A percentile compares a stretch with the other conserved stretches of the same genome.
Evolutionary conservation across 2,113 vertebrate genomes (phyloP).

Genomic region (Hippoglossus stenolepis): DNA sequence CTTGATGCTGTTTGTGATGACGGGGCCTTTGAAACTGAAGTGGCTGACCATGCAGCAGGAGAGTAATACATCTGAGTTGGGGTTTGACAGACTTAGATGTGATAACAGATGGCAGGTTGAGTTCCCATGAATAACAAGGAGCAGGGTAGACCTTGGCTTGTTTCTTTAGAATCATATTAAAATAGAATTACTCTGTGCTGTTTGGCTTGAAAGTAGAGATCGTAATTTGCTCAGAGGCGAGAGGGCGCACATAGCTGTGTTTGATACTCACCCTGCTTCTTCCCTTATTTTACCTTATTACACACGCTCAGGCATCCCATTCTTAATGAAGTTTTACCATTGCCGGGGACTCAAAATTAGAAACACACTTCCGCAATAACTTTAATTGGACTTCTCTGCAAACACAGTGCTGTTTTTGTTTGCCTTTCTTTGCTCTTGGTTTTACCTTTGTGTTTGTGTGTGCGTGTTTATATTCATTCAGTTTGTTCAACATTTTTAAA

Average conservation of each 20-base stretch:
- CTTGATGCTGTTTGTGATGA: background rate
- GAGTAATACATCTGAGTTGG: constrained; percentile 25
- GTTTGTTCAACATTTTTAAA: constrained; percentile 9
- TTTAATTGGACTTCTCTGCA: constrained; percentile 19
- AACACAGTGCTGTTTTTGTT: constrained; percentile 3
- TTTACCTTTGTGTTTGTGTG: background rate
- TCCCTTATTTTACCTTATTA: constrained; percentile 31
- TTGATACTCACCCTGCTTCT: constrained; percentile 28
- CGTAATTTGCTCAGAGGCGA: constrained; percentile 33
- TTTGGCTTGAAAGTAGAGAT: constrained; percentile 35
- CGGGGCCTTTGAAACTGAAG: constrained; percentile 2
- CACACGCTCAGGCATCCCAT: constrained; percentile 4
- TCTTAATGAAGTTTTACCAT: constrained; percentile 19
- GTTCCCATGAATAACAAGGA: constrained; percentile 53
- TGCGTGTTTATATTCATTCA: background rate
- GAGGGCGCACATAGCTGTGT: constrained; percentile 11
- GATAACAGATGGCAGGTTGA: constrained; percentile 49
- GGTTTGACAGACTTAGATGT: constrained; percentile 38
- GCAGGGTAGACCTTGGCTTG: constrained; percentile 27
- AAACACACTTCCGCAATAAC: background rate
- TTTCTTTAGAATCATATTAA: constrained; percentile 51
- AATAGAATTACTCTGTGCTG: constrained; percentile 43
- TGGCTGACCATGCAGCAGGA: background rate
- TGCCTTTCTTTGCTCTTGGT: background rate
- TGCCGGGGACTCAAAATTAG: background rate